These are phyloP conservation scores for Chrysomela aeneicollis DNA, from an alignment of 2,888 invertebrate species.

Conservation along the genomic window DNA sequence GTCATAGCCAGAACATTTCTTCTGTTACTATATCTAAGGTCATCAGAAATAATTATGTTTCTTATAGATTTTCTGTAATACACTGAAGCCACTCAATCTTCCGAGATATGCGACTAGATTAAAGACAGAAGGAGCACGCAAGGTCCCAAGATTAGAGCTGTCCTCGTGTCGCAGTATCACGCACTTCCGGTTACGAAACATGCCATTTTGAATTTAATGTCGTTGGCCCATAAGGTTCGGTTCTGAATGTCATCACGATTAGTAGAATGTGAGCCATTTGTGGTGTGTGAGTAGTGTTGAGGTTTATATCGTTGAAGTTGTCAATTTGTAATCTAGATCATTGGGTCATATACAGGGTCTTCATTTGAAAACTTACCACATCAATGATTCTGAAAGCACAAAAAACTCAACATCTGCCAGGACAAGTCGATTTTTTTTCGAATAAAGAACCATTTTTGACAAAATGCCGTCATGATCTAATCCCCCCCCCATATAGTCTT, in stretches of 20 bases:
- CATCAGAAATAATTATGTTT: conserved; percentile 12
- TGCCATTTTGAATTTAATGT: neutral
- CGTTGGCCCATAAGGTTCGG: neutral
- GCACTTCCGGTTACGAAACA: conserved; percentile 50
- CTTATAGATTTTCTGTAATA: conserved; percentile 9
- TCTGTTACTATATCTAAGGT: neutral
- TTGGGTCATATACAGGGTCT: conserved; percentile 16
- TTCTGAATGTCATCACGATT: conserved; percentile 8
- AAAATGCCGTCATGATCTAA: too few relatives aligned
- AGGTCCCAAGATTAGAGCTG: conserved; percentile 58
- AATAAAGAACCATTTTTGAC: too few relatives aligned
- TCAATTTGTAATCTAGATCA: conserved; percentile 28
- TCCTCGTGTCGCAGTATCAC: conserved; percentile 56
- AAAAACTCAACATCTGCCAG: too few relatives aligned
- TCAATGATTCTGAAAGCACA: too few relatives aligned
- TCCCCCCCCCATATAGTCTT: too few relatives aligned
- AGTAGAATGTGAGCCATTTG: conserved; percentile 12
- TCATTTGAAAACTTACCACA: too few relatives aligned
- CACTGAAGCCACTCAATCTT: conserved; percentile 42
- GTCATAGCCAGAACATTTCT: neutral
- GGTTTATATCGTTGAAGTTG: conserved; percentile 17
- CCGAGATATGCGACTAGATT: conserved; percentile 55
- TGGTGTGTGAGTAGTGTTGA: conserved; percentile 16
- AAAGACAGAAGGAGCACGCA: conserved; percentile 52
- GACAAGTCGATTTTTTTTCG: too few relatives aligned